Conservation (phyloP, 2,113 vertebrate genomes). For the Sinocyclocheilus anophthalmus region DNA sequence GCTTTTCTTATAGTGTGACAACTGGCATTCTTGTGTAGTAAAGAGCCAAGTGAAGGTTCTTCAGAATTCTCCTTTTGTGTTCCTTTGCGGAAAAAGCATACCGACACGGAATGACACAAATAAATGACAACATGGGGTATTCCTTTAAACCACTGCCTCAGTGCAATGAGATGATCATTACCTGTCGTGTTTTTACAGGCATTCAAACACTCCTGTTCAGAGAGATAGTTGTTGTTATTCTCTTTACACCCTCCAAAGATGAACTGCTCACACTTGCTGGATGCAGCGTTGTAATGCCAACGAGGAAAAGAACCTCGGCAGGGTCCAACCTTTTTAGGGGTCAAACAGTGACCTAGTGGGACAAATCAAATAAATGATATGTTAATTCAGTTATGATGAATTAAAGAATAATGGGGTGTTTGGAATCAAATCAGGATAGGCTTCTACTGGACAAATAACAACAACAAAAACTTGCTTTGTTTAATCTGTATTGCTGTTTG, state of each 20-base stretch:
- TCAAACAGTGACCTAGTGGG: conserved; percentile 80
- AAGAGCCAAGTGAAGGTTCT: background rate
- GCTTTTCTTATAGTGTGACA: too few species aligned
- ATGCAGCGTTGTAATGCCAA: conserved; percentile 81
- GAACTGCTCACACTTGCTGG: conserved; percentile 78
- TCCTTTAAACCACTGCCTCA: background rate
- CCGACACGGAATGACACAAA: background rate
- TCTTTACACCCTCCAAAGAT: conserved; percentile 86
- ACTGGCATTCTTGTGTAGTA: background rate
- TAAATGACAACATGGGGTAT: background rate
- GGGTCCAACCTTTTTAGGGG: conserved; percentile 81
- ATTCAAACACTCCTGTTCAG: conserved; percentile 74
- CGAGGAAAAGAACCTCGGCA: conserved; percentile 87
- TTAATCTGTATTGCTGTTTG: too few species aligned
- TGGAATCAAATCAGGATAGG: background rate
- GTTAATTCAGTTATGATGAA: background rate
- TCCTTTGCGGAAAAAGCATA: background rate
- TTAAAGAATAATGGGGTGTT: background rate
- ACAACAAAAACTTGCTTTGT: background rate
- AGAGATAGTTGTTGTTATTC: conserved; percentile 91
- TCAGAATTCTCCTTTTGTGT: background rate
- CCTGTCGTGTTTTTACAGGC: conserved; percentile 78
- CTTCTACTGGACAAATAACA: background rate
- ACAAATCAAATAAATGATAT: background rate
- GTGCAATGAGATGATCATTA: conserved; percentile 34